Evolutionary conservation across 2,797 vertebrate genomes (phyloP), one percentile per base, ranked within the genome.

Genomic region (Poeciliopsis infans): DNA sequence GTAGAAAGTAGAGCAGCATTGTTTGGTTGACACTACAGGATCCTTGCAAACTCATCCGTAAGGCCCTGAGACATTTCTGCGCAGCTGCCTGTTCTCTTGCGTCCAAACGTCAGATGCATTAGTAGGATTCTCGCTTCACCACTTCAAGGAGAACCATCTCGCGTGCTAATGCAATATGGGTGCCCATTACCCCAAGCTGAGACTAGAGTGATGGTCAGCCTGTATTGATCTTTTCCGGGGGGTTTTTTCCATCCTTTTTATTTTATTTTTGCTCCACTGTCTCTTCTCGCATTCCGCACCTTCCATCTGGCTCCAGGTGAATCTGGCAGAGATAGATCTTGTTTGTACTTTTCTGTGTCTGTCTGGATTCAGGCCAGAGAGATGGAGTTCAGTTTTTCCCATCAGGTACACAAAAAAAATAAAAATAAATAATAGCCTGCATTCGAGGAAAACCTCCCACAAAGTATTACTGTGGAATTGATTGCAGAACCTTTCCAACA

Each of bases 51-150:
- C 71, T 89, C 80, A 91, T 92, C 86, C 68, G 25, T 51, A 71
- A 85, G 79, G 84, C 86, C 86, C 80, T 81, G 77, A 88, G 86
- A 84, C 61, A 16, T 79, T 87, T 83, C 88, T 85, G 79, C 82
- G 83, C 78, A 76, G 79, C 88, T 49, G 77, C 86, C 66, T 84
- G 87, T 87, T 88, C 80, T 80, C 86, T 85, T 88, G 85, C 84
- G 82, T 79, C 77, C 77, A 94, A 93, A 93, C 93, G 93, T 94
- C 93, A 93, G 89, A 94, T 90, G 92, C 94, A 94, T 95, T 94
- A 94, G 93, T 80, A 88, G 88, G 85, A 92, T 92, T 91, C 93
- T 93, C 87, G 86, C 90, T 87, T 92, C 90, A 86, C 92, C 93
- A 93, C 93, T 94, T 92, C 91, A 94, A 94, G 92, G 84, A 92